These are phyloP conservation scores for Percina caprodes DNA, from an alignment of 2,113 vertebrate genomes.

Conservation along the genomic window DNA sequence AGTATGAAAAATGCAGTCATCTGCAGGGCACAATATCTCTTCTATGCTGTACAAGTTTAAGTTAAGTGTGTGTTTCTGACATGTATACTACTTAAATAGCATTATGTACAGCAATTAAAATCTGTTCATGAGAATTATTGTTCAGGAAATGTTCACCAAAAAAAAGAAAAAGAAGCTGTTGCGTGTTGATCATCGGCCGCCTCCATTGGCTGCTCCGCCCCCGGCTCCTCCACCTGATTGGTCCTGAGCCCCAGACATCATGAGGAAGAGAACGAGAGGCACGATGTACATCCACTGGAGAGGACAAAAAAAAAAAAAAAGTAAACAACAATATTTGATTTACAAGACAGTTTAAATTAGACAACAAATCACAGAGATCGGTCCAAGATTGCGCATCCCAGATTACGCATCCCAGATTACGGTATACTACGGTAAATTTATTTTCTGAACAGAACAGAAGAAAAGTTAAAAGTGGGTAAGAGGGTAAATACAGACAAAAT, in stretches of 20 bases:
- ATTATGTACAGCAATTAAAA: constrained; percentile 73
- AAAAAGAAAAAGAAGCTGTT: not conserved
- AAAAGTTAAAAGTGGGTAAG: constrained; percentile 20
- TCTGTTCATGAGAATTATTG: not conserved
- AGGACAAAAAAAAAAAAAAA: not conserved
- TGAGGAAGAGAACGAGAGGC: constrained; percentile 93
- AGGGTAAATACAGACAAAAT: not conserved
- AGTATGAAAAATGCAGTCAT: constrained; percentile 72
- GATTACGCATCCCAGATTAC: constrained; percentile 59
- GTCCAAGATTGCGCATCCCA: constrained; percentile 48
- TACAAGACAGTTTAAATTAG: not conserved
- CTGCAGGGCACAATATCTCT: constrained; percentile 31
- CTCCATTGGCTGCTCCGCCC: constrained; percentile 82
- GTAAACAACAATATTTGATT: not conserved
- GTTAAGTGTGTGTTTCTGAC: not conserved
- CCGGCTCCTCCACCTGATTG: constrained; percentile 89
- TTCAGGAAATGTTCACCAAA: constrained; percentile 31
- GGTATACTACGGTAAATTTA: constrained; percentile 3
- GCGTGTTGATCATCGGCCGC: constrained; percentile 79
- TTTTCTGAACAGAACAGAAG: constrained; percentile 32
- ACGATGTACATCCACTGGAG: constrained; percentile 97
- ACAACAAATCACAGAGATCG: constrained; percentile 17
- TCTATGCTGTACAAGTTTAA: constrained; percentile 34
- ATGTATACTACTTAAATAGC: constrained; percentile 51
- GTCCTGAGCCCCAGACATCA: constrained; percentile 95